Evolutionary conservation across 30 jellyfish, hydroid and myxozoan genomes (phyloP), one percentile per base, ranked within the genome.

Genomic region (Euphysa ruthae): DNA sequence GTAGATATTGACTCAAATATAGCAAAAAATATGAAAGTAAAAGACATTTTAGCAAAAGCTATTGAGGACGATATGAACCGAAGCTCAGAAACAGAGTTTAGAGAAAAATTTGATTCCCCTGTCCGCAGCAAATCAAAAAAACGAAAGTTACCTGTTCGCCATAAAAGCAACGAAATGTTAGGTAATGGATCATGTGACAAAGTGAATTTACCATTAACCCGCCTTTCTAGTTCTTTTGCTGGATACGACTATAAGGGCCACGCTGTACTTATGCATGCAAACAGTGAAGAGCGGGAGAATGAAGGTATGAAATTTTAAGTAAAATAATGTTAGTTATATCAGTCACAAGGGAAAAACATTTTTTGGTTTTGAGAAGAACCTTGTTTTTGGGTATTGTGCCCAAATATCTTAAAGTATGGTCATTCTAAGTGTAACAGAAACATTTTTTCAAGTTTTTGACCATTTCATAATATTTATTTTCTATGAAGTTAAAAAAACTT

Each of bases 21-120:
- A 16, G 75, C 80, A 3, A 57, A 68, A 52, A 51, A 68, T 14
- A 34, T 16, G 19, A 68, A 51, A 43, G 80, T 49, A 34, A 68
- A 68, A 43, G 80, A 68, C 12, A 68, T 68, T 28, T 16, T 68
- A 23, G 80, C 80, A 7, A 68, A 68, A 68, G 80, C 80, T 15
- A 68, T 68, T 33, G 80, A 68, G 54, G 80, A 68, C 34, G 80
- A 68, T 68, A 68, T 68, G 80, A 68, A 43, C 54, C 44, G 80
- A 43, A 68, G 50, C 49, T 68, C 80, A 16, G 80, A 68, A 49
- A 68, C 73, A 1, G 80, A 68, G 29, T 20, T 68, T 28, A 18
- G 20, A 29, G 74, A n/a, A 8, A 63, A 63, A 32, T 21, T 35
- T 25, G 77, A 63, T 10, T 8, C 14, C 12, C 60, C 15, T 20